Evolutionary conservation across 2,797 vertebrate genomes (phyloP).

Genomic region (Erpetoichthys calabaricus): DNA sequence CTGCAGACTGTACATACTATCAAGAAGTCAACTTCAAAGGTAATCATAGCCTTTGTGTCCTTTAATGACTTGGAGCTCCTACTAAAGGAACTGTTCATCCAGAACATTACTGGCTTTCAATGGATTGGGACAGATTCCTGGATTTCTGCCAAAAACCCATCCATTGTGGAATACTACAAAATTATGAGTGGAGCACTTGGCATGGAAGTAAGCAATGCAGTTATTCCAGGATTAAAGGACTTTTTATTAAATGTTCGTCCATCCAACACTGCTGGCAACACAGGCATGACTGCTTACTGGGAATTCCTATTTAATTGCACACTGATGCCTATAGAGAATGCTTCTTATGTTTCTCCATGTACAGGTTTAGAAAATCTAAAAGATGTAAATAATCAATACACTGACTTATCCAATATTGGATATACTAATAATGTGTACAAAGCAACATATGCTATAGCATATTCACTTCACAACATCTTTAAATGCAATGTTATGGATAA

Average conservation of each 20-base stretch:
- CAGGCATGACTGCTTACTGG: constrained; percentile 49
- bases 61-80: constrained; percentile 45
- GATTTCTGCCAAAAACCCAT: constrained; percentile 43
- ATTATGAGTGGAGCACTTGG: constrained; percentile 47
- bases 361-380: constrained; percentile 42
- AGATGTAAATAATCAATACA: constrained; percentile 36
- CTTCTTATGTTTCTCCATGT: constrained; percentile 22
- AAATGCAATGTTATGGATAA: constrained; percentile 23
- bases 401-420: constrained; percentile 48
- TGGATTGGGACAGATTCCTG: constrained; percentile 60
- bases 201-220: constrained; percentile 42
- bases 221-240: constrained; percentile 38
- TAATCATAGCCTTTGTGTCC: constrained; percentile 48
- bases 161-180: constrained; percentile 26
- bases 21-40: constrained; percentile 34
- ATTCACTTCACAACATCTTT: constrained; percentile 36
- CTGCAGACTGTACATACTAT: constrained; percentile 39
- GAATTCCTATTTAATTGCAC: constrained; percentile 43
- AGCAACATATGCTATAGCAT: constrained; percentile 44
- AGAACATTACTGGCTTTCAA: constrained; percentile 49
- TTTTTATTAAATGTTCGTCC: constrained; percentile 46
- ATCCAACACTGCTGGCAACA: constrained; percentile 28
- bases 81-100: constrained; percentile 41
- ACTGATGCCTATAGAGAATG: constrained; percentile 20
- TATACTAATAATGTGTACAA: constrained; percentile 56